phyloP scores from a whole-genome alignment of 2,797 vertebrate species.

The Spinus pinus region DNA sequence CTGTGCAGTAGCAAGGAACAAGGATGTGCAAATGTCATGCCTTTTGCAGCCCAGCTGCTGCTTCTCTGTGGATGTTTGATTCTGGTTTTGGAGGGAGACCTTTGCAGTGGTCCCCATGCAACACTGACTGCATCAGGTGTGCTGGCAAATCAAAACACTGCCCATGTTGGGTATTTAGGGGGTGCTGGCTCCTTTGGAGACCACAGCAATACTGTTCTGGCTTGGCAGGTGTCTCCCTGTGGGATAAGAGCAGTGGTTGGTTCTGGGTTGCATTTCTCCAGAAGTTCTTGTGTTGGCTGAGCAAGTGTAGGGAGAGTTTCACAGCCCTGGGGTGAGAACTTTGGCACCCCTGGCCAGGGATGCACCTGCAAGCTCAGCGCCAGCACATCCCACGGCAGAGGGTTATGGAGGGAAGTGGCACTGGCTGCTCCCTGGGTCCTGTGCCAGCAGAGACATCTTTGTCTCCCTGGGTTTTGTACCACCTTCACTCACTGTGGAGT shows the following conservation, averaged over 20 bases:
- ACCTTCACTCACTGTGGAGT: not conserved
- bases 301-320: accelerated
- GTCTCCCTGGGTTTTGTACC: not conserved
- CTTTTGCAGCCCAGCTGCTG: not conserved
- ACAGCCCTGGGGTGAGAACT: not conserved
- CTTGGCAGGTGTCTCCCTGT: not conserved
- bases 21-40: accelerated
- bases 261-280: not conserved
- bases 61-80: not conserved
- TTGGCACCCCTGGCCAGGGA: not conserved
- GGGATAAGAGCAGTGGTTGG: not conserved
- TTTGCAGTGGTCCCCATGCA: not conserved
- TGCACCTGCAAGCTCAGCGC: not conserved
- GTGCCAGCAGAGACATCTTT: not conserved
- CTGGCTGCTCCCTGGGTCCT: not conserved
- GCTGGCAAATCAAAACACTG: not conserved
- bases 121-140: not conserved
- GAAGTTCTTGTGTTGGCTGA: not conserved
- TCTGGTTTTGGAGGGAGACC: not conserved
- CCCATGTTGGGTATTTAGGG: not conserved
- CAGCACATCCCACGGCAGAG: accelerated
- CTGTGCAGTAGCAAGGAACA: not conserved
- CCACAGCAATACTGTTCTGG: not conserved
- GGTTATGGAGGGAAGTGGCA: accelerated
- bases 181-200: not conserved